Percentiles rank a stretch among this genome's conserved stretches.
phyloP scores from a whole-genome alignment of 2,888 invertebrate species.

The Drosophila cracens region DNA sequence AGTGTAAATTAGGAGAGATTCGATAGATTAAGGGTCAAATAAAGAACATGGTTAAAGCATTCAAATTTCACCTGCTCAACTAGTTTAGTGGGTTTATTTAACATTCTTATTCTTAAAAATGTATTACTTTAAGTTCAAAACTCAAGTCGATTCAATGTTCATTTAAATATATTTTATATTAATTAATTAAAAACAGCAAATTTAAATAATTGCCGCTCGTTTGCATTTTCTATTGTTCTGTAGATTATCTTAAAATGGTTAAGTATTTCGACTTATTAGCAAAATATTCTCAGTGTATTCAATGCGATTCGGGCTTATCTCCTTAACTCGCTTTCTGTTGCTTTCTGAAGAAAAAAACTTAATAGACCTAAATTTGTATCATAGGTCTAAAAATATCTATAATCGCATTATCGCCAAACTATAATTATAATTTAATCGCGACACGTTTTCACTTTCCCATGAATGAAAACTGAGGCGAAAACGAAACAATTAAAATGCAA shows the following conservation, averaged over 20 bases:
- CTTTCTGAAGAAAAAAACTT: not conserved
- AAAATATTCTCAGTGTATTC: conserved; percentile 2
- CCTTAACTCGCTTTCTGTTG: conserved; percentile 1
- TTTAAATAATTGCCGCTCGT: not conserved
- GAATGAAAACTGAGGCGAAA: conserved; percentile 46
- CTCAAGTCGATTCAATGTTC: not conserved
- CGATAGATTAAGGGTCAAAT: not conserved
- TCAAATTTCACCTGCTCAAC: not conserved
- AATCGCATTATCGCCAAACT: conserved; percentile 64
- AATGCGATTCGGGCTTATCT: not conserved
- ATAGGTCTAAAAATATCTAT: conserved; percentile 26
- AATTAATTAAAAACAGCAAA: not conserved
- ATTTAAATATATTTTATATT: not conserved
- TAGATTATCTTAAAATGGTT: not conserved
- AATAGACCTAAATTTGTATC: not conserved
- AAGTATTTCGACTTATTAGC: not conserved
- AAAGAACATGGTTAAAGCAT: not conserved
- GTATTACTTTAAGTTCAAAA: not conserved
- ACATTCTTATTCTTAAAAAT: not conserved
- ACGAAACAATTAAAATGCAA: conserved; percentile 66
- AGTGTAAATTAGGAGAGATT: not conserved
- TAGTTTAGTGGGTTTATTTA: not conserved
- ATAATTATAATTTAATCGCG: conserved; percentile 55
- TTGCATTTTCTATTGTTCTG: conserved; percentile 2
- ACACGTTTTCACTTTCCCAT: conserved; percentile 72